These are phyloP conservation scores for Dermatophagoides farinae DNA, from an alignment of 1,140 invertebrate species.

Conservation along the genomic window DNA sequence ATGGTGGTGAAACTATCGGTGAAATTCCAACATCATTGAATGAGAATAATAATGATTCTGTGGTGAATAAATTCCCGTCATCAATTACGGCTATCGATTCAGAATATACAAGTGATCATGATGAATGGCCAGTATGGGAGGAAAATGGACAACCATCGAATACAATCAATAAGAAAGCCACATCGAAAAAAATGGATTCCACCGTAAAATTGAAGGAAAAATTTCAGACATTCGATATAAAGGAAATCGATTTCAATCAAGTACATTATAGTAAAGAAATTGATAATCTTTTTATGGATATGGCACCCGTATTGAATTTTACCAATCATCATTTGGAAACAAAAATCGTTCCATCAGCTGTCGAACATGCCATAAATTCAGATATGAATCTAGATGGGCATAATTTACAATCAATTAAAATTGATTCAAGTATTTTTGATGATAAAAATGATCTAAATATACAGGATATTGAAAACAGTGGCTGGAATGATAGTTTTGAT, in stretches of 20 bases:
- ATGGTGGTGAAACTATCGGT: constrained; percentile 3
- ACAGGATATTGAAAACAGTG: not conserved
- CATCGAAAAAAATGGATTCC: not conserved
- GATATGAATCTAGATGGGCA: too few species aligned
- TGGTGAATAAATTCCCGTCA: not conserved
- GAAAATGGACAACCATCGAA: not conserved
- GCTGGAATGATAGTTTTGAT: constrained; percentile 1
- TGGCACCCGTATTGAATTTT: constrained; percentile 12
- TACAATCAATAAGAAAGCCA: not conserved
- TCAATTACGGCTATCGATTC: not conserved
- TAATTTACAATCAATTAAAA: too few species aligned
- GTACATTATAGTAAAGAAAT: constrained; percentile 1
- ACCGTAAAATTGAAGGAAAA: not conserved
- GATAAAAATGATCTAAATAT: not conserved
- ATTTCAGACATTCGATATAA: constrained; percentile 2
- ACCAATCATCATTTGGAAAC: not conserved
- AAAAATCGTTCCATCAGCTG: not conserved
- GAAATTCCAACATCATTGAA: too few species aligned
- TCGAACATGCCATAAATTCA: not conserved
- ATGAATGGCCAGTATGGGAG: constrained; percentile 2
- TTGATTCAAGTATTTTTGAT: not conserved
- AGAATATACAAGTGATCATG: not conserved
- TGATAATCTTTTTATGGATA: constrained; percentile 9
- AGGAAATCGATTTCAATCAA: constrained; percentile 8
- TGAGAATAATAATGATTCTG: not conserved